Conservation (phyloP, 2,797 vertebrate species). For the Brachyrhaphis roseni region DNA sequence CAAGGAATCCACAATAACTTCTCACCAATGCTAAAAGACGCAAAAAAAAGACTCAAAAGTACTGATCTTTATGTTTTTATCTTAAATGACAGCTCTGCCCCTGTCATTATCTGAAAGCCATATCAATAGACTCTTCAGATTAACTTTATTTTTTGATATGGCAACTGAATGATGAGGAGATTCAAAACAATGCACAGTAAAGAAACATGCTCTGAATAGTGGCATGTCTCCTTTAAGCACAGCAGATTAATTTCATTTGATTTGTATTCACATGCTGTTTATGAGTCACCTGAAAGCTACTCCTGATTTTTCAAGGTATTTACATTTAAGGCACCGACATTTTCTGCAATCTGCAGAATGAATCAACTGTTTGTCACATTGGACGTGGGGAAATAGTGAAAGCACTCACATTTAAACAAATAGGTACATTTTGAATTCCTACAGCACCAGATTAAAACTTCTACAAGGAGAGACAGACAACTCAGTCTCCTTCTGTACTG, state of each 20-base stretch:
- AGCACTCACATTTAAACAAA: conserved; percentile 47
- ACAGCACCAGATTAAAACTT: conserved; percentile 53
- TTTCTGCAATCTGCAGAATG: conserved; percentile 22
- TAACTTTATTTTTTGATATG: conserved; percentile 65
- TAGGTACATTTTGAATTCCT: conserved; percentile 47
- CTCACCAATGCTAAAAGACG: conserved; percentile 40
- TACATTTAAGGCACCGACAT: conserved; percentile 5
- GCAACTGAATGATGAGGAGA: conserved; percentile 46
- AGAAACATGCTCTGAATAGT: background rate
- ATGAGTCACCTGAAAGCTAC: conserved; percentile 42
- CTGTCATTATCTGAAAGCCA: conserved; percentile 61
- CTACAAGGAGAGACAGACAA: conserved; percentile 69
- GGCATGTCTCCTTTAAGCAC: conserved; percentile 26
- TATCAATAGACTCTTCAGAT: conserved; percentile 65
- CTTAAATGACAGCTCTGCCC: conserved; percentile 60
- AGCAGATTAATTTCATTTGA: conserved; percentile 45
- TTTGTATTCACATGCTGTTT: conserved; percentile 47
- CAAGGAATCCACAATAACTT: conserved; percentile 22
- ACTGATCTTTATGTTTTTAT: conserved; percentile 68
- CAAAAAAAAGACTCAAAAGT: conserved; percentile 39
- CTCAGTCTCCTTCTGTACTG: conserved; percentile 44
- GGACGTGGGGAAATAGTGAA: conserved; percentile 34
- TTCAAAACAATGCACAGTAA: conserved; percentile 1
- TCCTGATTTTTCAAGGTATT: conserved; percentile 24
- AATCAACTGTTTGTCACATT: conserved; percentile 15